Percentiles rank a stretch among this genome's conserved stretches.
Evolutionary conservation across 2,797 vertebrate genomes (phyloP).

Genomic region (Gephyroberyx darwinii): DNA sequence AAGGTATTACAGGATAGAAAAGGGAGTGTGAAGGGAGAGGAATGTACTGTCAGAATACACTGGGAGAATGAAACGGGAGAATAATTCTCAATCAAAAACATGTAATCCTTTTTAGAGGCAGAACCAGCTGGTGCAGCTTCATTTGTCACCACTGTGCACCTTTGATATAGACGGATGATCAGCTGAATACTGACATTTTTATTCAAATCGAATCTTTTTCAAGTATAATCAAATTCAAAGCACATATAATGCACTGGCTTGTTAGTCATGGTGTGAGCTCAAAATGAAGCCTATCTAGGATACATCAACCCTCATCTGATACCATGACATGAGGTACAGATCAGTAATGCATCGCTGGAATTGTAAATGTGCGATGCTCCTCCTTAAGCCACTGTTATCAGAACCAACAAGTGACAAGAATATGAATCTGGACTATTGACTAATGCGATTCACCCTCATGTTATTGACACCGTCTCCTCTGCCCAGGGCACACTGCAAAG

Average conservation of each 20-base stretch:
- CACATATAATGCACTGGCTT: constrained; percentile 49
- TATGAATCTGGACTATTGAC: constrained; percentile 70
- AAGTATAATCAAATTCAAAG: constrained; percentile 59
- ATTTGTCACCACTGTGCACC: constrained; percentile 52
- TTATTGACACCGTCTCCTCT: constrained; percentile 58
- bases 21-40: constrained; percentile 39
- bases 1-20: constrained; percentile 49
- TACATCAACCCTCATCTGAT: constrained; percentile 60
- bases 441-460: constrained; percentile 49
- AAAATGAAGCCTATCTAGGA: constrained; percentile 49
- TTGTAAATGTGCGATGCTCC: constrained; percentile 60
- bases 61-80: constrained; percentile 52
- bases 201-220: constrained; percentile 55
- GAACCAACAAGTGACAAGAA: constrained; percentile 66
- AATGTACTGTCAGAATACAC: constrained; percentile 46
- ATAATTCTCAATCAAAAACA: constrained; percentile 65
- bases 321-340: constrained; percentile 57
- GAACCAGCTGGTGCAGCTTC: constrained; percentile 45
- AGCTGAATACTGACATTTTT: constrained; percentile 39
- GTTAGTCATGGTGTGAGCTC: constrained; percentile 45
- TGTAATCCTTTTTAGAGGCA: constrained; percentile 51
- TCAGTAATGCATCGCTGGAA: constrained; percentile 60
- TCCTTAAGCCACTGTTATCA: constrained; percentile 61
- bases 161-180: constrained; percentile 56
- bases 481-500: constrained; percentile 54